phyloP scores from a whole-genome alignment of 2,113 vertebrate species.

The Litocranius walleri region DNA sequence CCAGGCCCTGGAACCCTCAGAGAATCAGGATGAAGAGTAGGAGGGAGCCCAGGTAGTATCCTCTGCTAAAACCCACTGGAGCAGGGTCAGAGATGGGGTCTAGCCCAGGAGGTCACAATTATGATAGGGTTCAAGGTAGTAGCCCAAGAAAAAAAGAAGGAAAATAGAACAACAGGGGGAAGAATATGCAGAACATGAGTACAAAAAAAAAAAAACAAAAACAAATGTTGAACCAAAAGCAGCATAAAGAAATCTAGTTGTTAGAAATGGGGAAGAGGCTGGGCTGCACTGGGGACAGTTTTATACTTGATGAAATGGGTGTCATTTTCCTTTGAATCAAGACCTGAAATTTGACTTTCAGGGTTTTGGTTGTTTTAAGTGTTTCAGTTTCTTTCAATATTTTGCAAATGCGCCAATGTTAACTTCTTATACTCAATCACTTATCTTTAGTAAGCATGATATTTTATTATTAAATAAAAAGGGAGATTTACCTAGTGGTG shows the following conservation, averaged over 20 bases:
- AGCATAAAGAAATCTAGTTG: slow-evolving; percentile 11
- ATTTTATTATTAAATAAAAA: slow-evolving; percentile 39
- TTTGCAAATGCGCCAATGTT: slow-evolving; percentile 12
- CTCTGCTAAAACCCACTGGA: background rate
- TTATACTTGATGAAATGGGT: slow-evolving; percentile 9
- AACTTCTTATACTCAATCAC: slow-evolving; percentile 17
- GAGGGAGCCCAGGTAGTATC: slow-evolving; percentile 37
- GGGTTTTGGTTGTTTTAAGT: background rate
- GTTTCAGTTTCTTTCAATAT: background rate
- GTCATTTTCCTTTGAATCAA: slow-evolving; percentile 6
- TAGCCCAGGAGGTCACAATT: background rate
- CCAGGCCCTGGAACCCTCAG: background rate
- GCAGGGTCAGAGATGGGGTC: background rate
- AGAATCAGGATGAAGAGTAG: slow-evolving; percentile 23
- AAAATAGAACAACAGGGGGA: background rate
- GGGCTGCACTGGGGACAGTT: background rate
- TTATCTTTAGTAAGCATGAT: slow-evolving; percentile 9
- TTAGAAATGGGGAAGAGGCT: background rate
- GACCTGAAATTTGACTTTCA: background rate
- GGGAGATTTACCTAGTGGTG: background rate
- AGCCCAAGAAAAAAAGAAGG: slow-evolving; percentile 17
- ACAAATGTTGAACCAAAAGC: background rate
- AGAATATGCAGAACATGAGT: background rate
- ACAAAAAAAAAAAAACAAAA: background rate
- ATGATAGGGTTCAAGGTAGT: slow-evolving; percentile 3